Conservation (phyloP, 1,140 invertebrate species). For the Musca domestica region DNA sequence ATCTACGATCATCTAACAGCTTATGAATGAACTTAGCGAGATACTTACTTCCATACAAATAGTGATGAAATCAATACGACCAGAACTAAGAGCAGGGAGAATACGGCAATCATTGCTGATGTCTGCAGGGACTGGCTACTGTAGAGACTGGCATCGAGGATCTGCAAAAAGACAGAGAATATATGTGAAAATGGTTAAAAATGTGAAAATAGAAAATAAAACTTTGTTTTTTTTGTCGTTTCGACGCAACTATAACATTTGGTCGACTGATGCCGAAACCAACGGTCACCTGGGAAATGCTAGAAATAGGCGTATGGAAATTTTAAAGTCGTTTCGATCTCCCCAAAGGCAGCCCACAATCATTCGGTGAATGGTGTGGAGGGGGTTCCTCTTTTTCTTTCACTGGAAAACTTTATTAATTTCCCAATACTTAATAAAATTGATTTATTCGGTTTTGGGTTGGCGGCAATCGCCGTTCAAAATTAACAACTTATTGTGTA, state of each 20-base stretch:
- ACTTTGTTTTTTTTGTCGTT: not conserved
- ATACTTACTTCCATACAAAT: slow-evolving; percentile 78
- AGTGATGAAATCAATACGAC: slow-evolving; percentile 72
- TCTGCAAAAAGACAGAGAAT: slow-evolving; percentile 62
- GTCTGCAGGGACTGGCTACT: slow-evolving; percentile 74
- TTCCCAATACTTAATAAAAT: slow-evolving; percentile 22
- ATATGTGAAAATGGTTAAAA: no score
- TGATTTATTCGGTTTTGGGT: slow-evolving; percentile 13
- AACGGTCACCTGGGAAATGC: slow-evolving; percentile 13
- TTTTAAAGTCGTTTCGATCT: not conserved
- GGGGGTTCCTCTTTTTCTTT: not conserved
- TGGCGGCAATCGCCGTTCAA: not conserved
- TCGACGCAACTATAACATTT: no score
- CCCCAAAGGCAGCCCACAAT: not conserved
- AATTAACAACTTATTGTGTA: no score
- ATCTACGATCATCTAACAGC: no score
- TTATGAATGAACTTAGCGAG: no score
- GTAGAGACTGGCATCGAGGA: slow-evolving; percentile 75
- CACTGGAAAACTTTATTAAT: slow-evolving; percentile 7
- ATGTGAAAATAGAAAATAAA: no score
- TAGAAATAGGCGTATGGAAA: slow-evolving; percentile 1
- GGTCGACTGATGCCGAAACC: slow-evolving; percentile 1
- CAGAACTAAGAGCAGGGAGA: slow-evolving; percentile 68
- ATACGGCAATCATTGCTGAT: slow-evolving; percentile 73
- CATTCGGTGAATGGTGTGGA: not conserved